Conservation (phyloP, 2,888 invertebrate species). For the Anthophora plumipes region DNA sequence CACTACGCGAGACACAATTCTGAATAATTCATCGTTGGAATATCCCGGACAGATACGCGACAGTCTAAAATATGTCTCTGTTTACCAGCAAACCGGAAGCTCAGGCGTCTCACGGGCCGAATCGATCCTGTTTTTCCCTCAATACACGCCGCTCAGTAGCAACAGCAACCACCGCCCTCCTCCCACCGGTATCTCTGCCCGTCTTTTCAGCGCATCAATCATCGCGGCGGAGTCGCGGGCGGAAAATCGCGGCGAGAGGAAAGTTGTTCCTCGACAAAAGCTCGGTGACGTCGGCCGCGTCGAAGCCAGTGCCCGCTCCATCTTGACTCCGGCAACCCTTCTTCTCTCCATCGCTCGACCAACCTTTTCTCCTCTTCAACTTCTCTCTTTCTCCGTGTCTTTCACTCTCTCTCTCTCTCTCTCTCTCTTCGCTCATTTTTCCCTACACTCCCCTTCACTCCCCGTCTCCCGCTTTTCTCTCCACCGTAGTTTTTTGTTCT, state of each 20-base stretch:
- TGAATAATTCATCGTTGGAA: constrained; percentile 1
- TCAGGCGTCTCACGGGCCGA: constrained; percentile 3
- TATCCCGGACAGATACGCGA: neutral
- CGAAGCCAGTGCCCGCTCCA: constrained; percentile 55
- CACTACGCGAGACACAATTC: neutral
- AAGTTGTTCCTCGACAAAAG: constrained; percentile 77
- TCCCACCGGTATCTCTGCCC: neutral
- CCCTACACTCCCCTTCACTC: neutral
- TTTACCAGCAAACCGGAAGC: constrained; percentile 27
- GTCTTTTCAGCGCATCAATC: constrained; percentile 67
- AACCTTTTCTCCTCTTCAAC: neutral
- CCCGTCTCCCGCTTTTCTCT: neutral
- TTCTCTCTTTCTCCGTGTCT: neutral
- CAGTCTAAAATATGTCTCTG: constrained; percentile 41
- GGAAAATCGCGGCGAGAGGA: constrained; percentile 66
- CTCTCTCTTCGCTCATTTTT: neutral
- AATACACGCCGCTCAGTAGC: constrained; percentile 1
- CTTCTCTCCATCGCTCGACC: constrained; percentile 6
- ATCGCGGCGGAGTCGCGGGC: constrained; percentile 49
- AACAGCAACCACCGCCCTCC: too few relatives aligned
- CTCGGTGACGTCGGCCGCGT: constrained; percentile 74
- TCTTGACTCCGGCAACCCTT: constrained; percentile 18
- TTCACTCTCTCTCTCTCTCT: neutral
- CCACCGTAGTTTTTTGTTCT: neutral
- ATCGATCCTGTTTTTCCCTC: constrained; percentile 15